A percentile compares a stretch with the other conserved stretches of the same genome.
Conservation (phyloP, 2,113 vertebrate genomes). For the Oplegnathus fasciatus region DNA sequence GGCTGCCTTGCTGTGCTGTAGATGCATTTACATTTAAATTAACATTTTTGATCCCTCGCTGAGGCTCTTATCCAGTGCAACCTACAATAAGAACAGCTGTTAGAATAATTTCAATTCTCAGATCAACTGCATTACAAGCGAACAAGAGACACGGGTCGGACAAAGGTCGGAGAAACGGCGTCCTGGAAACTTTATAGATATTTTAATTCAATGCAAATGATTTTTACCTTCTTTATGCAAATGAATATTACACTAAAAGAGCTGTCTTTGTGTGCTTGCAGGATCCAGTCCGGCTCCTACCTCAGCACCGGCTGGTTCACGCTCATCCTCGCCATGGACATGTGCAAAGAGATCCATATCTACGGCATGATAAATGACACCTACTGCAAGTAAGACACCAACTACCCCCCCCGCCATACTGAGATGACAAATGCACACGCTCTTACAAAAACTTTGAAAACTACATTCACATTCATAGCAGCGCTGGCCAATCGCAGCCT, state of each 20-base stretch:
- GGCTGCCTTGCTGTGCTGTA: neutral
- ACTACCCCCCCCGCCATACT: neutral
- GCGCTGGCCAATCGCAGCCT: conserved; percentile 22
- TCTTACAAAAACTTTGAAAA: conserved; percentile 37
- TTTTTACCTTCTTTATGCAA: conserved; percentile 4
- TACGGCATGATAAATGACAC: conserved; percentile 99
- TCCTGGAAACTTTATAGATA: neutral
- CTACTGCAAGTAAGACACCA: conserved; percentile 94
- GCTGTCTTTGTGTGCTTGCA: conserved; percentile 80
- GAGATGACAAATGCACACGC: conserved; percentile 22
- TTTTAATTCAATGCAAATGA: conserved; percentile 11
- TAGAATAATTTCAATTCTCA: conserved; percentile 35
- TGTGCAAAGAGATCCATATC: conserved; percentile 96
- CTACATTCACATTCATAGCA: conserved; percentile 47
- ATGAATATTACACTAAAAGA: conserved; percentile 7
- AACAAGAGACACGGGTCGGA: conserved; percentile 9
- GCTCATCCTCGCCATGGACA: conserved; percentile 98
- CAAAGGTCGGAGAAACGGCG: conserved; percentile 27
- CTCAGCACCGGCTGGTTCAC: conserved; percentile 99
- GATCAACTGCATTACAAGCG: conserved; percentile 34
- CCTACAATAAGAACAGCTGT: conserved; percentile 44
- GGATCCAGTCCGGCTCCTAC: conserved; percentile 97
- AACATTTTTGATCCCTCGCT: conserved; percentile 10
- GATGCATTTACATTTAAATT: conserved; percentile 40
- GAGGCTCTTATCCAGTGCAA: conserved; percentile 4